These are phyloP conservation scores for Acleris sparsana DNA, from an alignment of 2,888 invertebrate genomes.

Conservation along the genomic window DNA sequence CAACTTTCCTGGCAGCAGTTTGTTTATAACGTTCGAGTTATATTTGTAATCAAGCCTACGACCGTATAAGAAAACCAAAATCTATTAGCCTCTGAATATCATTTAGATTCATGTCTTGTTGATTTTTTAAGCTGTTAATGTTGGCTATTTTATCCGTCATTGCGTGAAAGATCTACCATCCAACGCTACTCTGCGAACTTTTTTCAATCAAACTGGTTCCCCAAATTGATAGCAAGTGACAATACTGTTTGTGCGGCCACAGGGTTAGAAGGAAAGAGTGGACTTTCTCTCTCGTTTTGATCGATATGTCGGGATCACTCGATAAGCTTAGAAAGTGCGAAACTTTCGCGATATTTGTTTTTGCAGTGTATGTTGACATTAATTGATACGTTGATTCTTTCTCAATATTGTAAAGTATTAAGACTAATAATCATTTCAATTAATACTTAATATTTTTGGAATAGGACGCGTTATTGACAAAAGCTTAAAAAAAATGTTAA, in stretches of 20 bases:
- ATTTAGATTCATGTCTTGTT: not conserved
- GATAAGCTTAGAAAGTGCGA: constrained; percentile 34
- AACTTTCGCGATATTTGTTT: constrained; percentile 6
- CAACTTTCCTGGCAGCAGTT: too few relatives aligned
- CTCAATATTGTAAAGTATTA: too few relatives aligned
- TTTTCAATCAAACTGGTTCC: constrained; percentile 19
- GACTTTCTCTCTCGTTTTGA: constrained; percentile 31
- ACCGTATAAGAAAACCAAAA: too few relatives aligned
- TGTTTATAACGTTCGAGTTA: too few relatives aligned
- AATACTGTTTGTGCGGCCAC: constrained; percentile 28
- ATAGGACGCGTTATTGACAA: too few relatives aligned
- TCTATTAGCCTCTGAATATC: too few relatives aligned
- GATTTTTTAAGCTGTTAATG: not conserved
- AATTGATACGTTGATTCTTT: too few relatives aligned
- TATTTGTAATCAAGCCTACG: too few relatives aligned
- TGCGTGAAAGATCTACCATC: not conserved
- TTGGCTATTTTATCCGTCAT: not conserved
- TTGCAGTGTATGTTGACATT: too few relatives aligned
- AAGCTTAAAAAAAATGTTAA: too few relatives aligned
- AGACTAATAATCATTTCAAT: too few relatives aligned
- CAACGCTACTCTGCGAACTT: constrained; percentile 16
- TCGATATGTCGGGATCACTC: constrained; percentile 25
- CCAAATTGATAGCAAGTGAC: constrained; percentile 42
- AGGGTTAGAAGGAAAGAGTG: constrained; percentile 47
- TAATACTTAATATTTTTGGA: too few relatives aligned